These are phyloP conservation scores for Mantis religiosa DNA, from an alignment of 2,888 invertebrate species.

Conservation along the genomic window DNA sequence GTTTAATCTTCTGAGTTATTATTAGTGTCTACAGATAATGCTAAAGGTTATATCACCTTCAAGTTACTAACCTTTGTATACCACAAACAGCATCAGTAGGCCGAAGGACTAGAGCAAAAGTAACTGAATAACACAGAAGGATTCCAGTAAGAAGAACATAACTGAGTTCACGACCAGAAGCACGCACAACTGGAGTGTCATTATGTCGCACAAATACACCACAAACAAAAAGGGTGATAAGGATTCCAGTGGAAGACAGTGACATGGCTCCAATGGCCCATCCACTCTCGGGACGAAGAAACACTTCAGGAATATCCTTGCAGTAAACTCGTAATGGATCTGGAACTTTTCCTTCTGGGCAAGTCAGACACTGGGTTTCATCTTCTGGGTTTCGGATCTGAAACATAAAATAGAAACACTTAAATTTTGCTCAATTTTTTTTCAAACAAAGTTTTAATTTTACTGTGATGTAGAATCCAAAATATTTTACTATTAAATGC, in stretches of 20 bases:
- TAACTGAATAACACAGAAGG: constrained; percentile 86
- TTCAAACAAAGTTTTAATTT: too few relatives aligned
- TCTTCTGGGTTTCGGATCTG: constrained; percentile 76
- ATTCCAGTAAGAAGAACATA: constrained; percentile 89
- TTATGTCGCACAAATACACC: constrained; percentile 81
- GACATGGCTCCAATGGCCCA: constrained; percentile 94
- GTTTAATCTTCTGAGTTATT: too few relatives aligned
- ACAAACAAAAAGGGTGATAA: constrained; percentile 66
- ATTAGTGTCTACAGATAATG: too few relatives aligned
- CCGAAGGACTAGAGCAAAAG: constrained; percentile 83
- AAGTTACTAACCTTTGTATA: constrained; percentile 67
- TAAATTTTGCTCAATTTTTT: neutral
- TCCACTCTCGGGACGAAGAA: constrained; percentile 74
- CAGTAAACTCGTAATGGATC: constrained; percentile 70
- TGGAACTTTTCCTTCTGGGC: constrained; percentile 77
- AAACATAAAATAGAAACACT: neutral
- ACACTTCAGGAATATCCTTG: constrained; percentile 75
- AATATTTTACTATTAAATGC: too few relatives aligned
- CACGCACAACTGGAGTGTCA: constrained; percentile 95
- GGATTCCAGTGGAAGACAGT: constrained; percentile 78
- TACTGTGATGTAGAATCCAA: too few relatives aligned
- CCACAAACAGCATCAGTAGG: constrained; percentile 86
- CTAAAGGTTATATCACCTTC: too few relatives aligned
- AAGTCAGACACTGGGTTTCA: constrained; percentile 79
- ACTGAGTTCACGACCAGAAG: constrained; percentile 84